phyloP scores from a whole-genome alignment of 2,797 vertebrate genomes.

The Gobionotothen gibberifrons region DNA sequence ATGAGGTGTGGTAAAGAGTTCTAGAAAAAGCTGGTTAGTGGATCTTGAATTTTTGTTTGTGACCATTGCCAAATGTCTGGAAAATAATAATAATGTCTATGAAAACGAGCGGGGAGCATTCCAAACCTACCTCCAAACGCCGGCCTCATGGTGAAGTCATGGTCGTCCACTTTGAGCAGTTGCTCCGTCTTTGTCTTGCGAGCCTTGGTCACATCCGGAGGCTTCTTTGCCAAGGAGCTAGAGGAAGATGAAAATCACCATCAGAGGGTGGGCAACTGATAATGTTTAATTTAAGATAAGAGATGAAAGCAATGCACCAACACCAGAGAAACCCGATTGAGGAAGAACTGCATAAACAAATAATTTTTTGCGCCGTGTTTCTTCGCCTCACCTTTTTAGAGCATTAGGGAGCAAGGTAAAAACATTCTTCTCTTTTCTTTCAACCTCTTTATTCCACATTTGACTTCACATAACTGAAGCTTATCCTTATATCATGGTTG shows the following conservation, averaged over 20 bases:
- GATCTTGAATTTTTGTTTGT: background rate
- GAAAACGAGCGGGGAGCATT: background rate
- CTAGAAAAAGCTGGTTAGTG: background rate
- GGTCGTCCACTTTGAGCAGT: conserved; percentile 92
- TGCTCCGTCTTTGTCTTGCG: conserved; percentile 88
- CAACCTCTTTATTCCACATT: background rate
- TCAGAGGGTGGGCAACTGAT: conserved; percentile 14
- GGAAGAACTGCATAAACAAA: background rate
- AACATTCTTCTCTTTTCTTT: background rate
- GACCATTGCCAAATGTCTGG: background rate
- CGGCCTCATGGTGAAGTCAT: conserved; percentile 96
- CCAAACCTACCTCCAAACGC: conserved; percentile 91
- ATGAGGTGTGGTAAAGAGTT: background rate
- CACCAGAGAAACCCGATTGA: background rate
- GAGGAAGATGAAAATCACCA: conserved; percentile 49
- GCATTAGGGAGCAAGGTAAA: background rate
- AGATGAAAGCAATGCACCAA: conserved; percentile 1
- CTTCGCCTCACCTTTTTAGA: background rate
- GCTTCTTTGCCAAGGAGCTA: conserved; percentile 90
- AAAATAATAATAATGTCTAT: background rate
- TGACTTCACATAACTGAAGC: background rate
- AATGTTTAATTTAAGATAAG: background rate
- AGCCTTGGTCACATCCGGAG: conserved; percentile 90
- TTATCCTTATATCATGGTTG: background rate
- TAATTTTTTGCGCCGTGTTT: conserved; percentile 2